These are phyloP conservation scores for Chaitophorus viminalis DNA, from an alignment of 2,888 invertebrate genomes.

Conservation along the genomic window DNA sequence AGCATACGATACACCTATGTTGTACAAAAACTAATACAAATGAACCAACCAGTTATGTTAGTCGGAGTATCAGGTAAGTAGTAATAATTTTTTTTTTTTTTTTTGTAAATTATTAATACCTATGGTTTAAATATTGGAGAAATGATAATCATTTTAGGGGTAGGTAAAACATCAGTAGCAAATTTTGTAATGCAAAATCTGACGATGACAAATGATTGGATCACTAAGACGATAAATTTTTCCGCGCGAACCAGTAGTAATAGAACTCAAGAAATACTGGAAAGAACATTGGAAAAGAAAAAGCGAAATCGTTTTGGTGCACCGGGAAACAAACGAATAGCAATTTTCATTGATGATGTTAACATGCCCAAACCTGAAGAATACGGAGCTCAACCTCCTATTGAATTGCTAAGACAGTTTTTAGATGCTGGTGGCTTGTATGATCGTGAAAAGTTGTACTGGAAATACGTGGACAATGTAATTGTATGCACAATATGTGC, in stretches of 20 bases:
- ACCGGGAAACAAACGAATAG: constrained; percentile 78
- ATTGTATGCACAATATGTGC: constrained; percentile 85
- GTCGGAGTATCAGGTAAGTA: constrained; percentile 83
- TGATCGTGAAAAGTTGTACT: constrained; percentile 76
- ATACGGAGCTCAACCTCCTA: constrained; percentile 94
- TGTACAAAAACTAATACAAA: constrained; percentile 78
- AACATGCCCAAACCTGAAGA: constrained; percentile 91
- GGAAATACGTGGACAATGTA: constrained; percentile 79
- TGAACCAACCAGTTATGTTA: constrained; percentile 82
- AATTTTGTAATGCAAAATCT: constrained; percentile 78
- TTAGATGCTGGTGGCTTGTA: constrained; percentile 90
- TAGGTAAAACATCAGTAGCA: constrained; percentile 89
- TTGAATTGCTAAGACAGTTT: constrained; percentile 89
- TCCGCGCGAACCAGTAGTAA: constrained; percentile 90
- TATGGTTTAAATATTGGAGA: background rate
- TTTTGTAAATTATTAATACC: no score
- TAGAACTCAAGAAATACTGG: constrained; percentile 85
- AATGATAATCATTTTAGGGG: constrained; percentile 71
- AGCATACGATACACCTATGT: constrained; percentile 87
- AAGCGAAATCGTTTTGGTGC: constrained; percentile 66
- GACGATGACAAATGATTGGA: constrained; percentile 72
- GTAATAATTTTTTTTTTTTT: no score
- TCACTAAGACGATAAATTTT: constrained; percentile 85
- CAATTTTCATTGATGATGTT: constrained; percentile 94
- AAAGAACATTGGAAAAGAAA: constrained; percentile 84